Conservation (phyloP, 2,888 invertebrate species). For the Eulithis prunata region DNA sequence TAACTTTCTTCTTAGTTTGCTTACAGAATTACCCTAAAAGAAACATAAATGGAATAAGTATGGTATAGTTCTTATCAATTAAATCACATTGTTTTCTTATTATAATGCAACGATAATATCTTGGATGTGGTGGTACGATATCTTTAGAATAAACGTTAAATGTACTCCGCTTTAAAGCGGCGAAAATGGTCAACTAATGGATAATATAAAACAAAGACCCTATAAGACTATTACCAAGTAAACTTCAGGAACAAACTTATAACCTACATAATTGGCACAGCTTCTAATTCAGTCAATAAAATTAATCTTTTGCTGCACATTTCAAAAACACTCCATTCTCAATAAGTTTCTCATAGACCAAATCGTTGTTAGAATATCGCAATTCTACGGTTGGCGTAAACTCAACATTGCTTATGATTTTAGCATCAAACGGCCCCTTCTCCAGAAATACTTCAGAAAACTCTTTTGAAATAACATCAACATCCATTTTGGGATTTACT, state of each 20-base stretch:
- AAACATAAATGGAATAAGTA: no score
- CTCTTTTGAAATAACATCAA: conserved; percentile 57
- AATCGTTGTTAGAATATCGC: conserved; percentile 54
- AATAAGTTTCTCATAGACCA: conserved; percentile 64
- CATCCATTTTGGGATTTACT: conserved; percentile 61
- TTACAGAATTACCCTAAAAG: no score
- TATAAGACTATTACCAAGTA: background rate
- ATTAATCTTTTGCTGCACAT: conserved; percentile 25
- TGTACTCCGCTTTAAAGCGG: no score
- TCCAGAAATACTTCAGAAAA: conserved; percentile 60
- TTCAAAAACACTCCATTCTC: conserved; percentile 48
- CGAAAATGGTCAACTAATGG: background rate
- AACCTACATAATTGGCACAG: conserved; percentile 11
- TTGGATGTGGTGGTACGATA: no score
- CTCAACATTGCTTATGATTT: conserved; percentile 53
- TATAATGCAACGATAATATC: no score
- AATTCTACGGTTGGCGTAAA: conserved; percentile 62
- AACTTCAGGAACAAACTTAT: background rate
- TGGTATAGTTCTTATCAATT: no score
- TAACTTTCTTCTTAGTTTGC: no score
- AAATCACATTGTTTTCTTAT: no score
- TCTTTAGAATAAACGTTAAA: no score
- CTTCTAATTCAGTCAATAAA: background rate
- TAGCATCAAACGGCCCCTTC: conserved; percentile 64
- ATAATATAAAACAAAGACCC: background rate